Conservation (phyloP, 2,113 vertebrate species). For the Forbesichthys agassizii region DNA sequence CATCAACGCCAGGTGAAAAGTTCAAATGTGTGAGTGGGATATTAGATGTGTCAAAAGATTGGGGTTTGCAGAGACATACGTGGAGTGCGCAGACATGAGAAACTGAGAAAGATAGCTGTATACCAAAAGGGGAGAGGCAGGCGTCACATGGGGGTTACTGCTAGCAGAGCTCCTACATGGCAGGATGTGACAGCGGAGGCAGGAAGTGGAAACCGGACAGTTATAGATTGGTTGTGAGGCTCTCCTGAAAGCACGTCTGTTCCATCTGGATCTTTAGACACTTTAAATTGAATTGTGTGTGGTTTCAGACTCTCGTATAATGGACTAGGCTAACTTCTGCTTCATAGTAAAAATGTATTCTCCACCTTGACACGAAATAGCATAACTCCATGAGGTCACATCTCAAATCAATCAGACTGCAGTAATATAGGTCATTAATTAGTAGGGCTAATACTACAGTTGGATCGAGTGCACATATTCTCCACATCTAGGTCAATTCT, state of each 20-base stretch:
- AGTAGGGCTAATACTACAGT: conserved; percentile 18
- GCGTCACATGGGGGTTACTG: conserved; percentile 24
- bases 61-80: neutral
- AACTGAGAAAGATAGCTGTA: conserved; percentile 8
- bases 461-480: conserved; percentile 9
- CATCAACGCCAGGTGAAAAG: conserved; percentile 56
- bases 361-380: conserved; percentile 17
- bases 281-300: no score
- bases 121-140: conserved; percentile 8
- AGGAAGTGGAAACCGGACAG: conserved; percentile 69
- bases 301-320: no score
- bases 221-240: conserved; percentile 62
- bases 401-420: conserved; percentile 53
- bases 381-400: conserved; percentile 38
- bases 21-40: conserved; percentile 34
- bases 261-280: conserved; percentile 40
- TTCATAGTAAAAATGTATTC: conserved; percentile 17
- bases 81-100: neutral
- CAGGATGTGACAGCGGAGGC: conserved; percentile 68
- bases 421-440: conserved; percentile 58
- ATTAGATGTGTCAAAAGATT: neutral
- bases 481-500: conserved; percentile 18
- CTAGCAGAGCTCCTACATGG: conserved; percentile 57
- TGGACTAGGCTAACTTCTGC: no score
- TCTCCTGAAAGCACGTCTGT: conserved; percentile 56